A percentile compares a stretch with the other conserved stretches of the same genome.
Conservation (phyloP, 2,797 vertebrate genomes). For the Rhadinocentrus ornatus region DNA sequence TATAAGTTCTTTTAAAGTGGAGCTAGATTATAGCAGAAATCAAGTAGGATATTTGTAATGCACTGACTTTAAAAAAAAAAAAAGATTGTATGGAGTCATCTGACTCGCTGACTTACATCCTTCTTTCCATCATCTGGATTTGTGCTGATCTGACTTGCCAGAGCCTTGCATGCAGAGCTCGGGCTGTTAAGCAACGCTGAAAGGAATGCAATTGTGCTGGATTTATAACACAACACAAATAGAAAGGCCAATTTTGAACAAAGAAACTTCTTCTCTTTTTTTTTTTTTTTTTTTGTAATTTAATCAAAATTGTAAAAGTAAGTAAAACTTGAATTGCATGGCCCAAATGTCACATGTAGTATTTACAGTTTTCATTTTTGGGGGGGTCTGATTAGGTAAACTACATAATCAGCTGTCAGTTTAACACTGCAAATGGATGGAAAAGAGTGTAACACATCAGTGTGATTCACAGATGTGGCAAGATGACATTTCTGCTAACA, state of each 20-base stretch:
- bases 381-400: not conserved
- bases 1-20: not conserved
- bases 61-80: not conserved
- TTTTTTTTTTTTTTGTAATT: not conserved
- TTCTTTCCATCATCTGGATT: not conserved
- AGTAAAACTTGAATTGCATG: not conserved
- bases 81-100: not conserved
- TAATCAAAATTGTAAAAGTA: not conserved
- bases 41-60: not conserved
- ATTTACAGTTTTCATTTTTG: not conserved
- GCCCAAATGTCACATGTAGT: not conserved
- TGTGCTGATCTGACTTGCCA: not conserved
- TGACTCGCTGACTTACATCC: not conserved
- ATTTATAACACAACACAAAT: not conserved
- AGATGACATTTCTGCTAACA: conserved; percentile 67
- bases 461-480: conserved; percentile 51
- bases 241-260: not conserved
- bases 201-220: not conserved
- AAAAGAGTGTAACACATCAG: conserved; percentile 33
- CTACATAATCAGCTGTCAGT: conserved; percentile 44
- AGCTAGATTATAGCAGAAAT: no score
- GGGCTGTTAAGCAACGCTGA: not conserved
- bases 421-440: conserved; percentile 20
- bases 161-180: not conserved
- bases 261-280: not conserved